Evolutionary conservation across 2,113 vertebrate species (phyloP).

Genomic region (Macquaria ambigua): DNA sequence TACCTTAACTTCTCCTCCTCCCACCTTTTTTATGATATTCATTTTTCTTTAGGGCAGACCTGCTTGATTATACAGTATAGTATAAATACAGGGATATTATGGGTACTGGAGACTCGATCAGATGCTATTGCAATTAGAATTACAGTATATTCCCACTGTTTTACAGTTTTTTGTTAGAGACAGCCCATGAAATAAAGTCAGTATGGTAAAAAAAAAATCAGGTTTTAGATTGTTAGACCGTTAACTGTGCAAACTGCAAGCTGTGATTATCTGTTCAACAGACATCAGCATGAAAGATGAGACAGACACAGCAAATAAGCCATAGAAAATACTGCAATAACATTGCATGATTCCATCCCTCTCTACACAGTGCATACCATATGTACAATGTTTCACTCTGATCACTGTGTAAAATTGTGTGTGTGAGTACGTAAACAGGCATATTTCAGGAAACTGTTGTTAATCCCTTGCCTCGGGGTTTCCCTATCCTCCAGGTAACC

Average conservation of each 20-base stretch:
- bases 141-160: neutral
- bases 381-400: neutral
- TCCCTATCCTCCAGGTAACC: conserved; percentile 9
- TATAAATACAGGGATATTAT: neutral
- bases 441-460: neutral
- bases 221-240: neutral
- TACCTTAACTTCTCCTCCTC: neutral
- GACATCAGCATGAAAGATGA: conserved; percentile 24
- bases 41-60: neutral
- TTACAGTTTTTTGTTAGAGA: neutral
- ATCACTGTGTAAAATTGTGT: neutral
- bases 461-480: conserved; percentile 8
- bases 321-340: conserved; percentile 7
- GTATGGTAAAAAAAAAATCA: neutral
- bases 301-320: conserved; percentile 11
- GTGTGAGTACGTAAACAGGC: neutral
- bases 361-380: neutral
- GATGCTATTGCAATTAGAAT: neutral
- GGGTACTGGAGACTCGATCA: neutral
- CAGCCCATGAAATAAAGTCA: neutral
- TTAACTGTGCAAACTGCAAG: conserved; percentile 8
- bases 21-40: neutral
- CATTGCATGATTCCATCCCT: conserved; percentile 5
- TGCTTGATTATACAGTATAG: neutral
- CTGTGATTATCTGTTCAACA: conserved; percentile 5